Evolutionary conservation across 2,888 invertebrate genomes (phyloP).

Genomic region (Amphipyra tragopoginis): DNA sequence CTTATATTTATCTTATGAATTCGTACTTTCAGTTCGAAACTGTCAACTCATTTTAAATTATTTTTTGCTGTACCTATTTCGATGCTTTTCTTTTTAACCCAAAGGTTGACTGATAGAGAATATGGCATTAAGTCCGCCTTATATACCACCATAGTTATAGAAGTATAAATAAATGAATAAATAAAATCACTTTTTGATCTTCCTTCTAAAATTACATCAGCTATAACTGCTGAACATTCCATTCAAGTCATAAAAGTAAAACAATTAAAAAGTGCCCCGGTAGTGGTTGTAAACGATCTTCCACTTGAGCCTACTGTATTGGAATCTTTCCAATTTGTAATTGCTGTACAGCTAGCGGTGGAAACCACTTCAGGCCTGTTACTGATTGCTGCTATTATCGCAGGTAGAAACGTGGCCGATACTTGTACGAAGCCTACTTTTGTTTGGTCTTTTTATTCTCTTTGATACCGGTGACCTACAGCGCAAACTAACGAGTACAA

Average conservation of each 20-base stretch:
- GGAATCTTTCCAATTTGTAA: slow-evolving; percentile 55
- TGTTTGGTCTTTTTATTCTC: slow-evolving; percentile 19
- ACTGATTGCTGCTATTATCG: slow-evolving; percentile 48
- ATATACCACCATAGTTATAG: no score
- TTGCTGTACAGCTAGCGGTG: slow-evolving; percentile 30
- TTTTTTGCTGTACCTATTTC: no score
- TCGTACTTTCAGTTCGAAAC: no score
- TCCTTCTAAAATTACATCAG: not conserved
- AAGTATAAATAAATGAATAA: no score
- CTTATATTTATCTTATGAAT: no score
- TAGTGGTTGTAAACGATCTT: slow-evolving; percentile 35
- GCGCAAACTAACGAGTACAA: no score
- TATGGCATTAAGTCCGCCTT: no score
- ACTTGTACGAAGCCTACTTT: slow-evolving; percentile 8
- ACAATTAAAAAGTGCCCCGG: slow-evolving; percentile 27
- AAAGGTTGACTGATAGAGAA: no score
- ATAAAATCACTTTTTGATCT: not conserved
- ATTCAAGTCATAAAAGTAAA: slow-evolving; percentile 33
- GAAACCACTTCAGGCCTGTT: slow-evolving; percentile 45
- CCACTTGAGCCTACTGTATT: slow-evolving; percentile 35
- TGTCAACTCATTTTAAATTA: no score
- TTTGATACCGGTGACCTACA: no score
- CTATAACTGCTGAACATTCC: not conserved
- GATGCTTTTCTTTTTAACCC: no score
- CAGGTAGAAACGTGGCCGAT: slow-evolving; percentile 46